Evolutionary conservation across 2,113 vertebrate species (phyloP).

Genomic region (Todiramphus chloris): DNA sequence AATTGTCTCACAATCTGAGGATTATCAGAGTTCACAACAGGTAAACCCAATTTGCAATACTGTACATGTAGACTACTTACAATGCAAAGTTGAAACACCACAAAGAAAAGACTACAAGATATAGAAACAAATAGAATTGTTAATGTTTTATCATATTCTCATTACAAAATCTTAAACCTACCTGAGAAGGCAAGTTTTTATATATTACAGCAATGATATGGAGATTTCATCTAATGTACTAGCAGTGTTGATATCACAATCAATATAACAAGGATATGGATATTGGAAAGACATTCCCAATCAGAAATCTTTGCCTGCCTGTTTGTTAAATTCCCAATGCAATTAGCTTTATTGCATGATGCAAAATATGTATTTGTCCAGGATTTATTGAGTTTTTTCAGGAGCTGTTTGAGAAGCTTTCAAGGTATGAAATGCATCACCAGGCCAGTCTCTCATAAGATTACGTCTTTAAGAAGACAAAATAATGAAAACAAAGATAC

Average conservation of each 20-base stretch:
- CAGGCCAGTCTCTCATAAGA: neutral
- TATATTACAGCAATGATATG: neutral
- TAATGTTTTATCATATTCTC: neutral
- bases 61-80: neutral
- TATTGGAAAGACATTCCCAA: neutral
- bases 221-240: neutral
- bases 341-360: neutral
- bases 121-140: neutral
- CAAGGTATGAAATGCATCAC: neutral
- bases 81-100: neutral
- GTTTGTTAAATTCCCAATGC: neutral
- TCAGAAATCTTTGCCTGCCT: neutral
- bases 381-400: neutral
- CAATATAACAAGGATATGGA: neutral
- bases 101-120: neutral
- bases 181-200: neutral
- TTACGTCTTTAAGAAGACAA: neutral
- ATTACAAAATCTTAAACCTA: neutral
- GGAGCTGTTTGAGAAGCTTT: neutral
- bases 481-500: neutral
- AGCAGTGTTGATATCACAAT: neutral
- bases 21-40: neutral
- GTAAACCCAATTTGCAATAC: neutral
- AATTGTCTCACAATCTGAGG: neutral
- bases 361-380: neutral